Evolutionary conservation across 2,113 vertebrate genomes (phyloP).

Genomic region (Jaculus jaculus): DNA sequence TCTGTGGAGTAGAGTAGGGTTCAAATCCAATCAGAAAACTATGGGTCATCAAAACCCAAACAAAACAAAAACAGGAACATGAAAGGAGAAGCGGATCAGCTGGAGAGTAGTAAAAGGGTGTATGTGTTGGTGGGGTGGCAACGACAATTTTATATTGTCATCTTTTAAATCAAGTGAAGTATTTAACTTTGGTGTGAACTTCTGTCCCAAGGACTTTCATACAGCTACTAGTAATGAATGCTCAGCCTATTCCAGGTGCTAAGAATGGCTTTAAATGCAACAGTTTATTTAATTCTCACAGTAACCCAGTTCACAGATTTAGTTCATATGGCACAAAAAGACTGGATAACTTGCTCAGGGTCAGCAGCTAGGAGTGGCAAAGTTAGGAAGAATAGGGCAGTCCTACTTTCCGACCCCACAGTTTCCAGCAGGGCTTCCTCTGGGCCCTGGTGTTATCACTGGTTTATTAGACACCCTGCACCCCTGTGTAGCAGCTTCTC

Average conservation of each 20-base stretch:
- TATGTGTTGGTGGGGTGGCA: too few relatives aligned
- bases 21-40: too few relatives aligned
- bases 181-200: not conserved
- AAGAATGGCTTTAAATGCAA: not conserved
- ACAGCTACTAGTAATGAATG: not conserved
- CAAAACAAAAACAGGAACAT: too few relatives aligned
- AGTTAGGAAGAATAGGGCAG: not conserved
- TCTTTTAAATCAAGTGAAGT: not conserved
- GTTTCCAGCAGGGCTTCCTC: not conserved
- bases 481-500: conserved; percentile 26
- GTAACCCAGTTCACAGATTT: not conserved
- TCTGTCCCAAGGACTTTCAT: not conserved
- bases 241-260: not conserved
- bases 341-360: not conserved
- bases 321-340: not conserved
- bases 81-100: too few relatives aligned
- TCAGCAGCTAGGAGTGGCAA: not conserved
- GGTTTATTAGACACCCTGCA: not conserved
- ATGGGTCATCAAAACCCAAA: too few relatives aligned
- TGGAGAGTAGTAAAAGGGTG: too few relatives aligned
- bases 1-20: too few relatives aligned
- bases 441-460: not conserved
- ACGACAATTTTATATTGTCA: not conserved
- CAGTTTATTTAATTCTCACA: not conserved
- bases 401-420: not conserved